phyloP scores from a whole-genome alignment of 1,140 invertebrate species.

The Drosophila funebris region DNA sequence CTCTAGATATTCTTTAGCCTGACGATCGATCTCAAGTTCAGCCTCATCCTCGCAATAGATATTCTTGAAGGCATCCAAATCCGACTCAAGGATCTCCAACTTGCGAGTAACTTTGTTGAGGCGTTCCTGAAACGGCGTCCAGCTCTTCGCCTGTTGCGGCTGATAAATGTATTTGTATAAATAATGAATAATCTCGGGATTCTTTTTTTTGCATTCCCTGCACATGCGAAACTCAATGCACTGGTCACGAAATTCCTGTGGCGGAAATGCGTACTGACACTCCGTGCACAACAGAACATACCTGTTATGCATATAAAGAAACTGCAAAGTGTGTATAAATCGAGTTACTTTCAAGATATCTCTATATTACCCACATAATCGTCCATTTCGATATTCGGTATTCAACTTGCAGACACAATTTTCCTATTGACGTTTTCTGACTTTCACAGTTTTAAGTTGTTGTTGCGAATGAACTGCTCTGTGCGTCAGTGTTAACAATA shows the following conservation, averaged over 20 bases:
- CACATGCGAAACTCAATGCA: conserved; percentile 24
- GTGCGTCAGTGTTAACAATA: too few relatives aligned
- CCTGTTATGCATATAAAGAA: neutral
- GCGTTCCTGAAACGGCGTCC: neutral
- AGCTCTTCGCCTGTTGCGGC: neutral
- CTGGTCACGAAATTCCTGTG: neutral
- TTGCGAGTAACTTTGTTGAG: neutral
- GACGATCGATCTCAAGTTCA: neutral
- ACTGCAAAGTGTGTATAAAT: neutral
- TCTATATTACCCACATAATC: neutral
- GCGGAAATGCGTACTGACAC: neutral
- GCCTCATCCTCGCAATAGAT: neutral
- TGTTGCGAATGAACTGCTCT: too few relatives aligned
- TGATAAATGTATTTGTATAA: conserved; percentile 14
- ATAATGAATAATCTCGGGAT: conserved; percentile 10
- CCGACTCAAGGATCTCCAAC: neutral
- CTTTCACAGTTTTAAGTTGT: too few relatives aligned
- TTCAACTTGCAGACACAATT: neutral
- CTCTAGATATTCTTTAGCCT: neutral
- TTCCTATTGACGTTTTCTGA: neutral
- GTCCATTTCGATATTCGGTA: neutral
- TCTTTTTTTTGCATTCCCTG: neutral
- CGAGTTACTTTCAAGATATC: neutral
- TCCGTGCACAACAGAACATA: conserved; percentile 20
- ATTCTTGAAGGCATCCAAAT: neutral